Conservation (phyloP, 2,113 vertebrate genomes). For the Manacus vitellinus region DNA sequence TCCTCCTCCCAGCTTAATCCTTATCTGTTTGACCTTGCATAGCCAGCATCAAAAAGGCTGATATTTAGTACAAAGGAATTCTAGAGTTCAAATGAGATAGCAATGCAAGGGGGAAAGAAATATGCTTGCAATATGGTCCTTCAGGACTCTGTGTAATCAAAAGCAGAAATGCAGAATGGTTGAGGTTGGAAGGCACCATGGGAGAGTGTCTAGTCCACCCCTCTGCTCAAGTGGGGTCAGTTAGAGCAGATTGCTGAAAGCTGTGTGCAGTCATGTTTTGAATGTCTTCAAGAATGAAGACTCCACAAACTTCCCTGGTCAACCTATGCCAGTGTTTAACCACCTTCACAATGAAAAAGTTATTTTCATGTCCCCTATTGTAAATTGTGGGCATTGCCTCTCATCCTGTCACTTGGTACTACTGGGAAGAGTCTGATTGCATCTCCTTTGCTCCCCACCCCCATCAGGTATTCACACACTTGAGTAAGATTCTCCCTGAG, state of each 20-base stretch:
- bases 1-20: conserved; percentile 33
- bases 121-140: background rate
- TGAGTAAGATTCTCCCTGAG: background rate
- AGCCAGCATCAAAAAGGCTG: conserved; percentile 26
- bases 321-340: background rate
- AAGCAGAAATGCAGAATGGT: background rate
- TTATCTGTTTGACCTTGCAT: conserved; percentile 51
- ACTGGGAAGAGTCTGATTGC: background rate
- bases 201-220: background rate
- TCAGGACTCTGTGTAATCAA: background rate
- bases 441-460: background rate
- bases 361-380: background rate
- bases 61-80: conserved; percentile 31
- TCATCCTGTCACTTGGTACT: background rate
- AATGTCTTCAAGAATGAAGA: background rate
- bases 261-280: background rate
- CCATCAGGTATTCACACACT: background rate
- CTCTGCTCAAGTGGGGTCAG: background rate
- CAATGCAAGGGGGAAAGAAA: background rate
- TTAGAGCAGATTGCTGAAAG: background rate
- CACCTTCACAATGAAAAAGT: background rate
- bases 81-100: background rate
- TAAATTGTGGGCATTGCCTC: background rate
- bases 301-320: background rate
- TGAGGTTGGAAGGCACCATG: background rate